Conservation (phyloP, 1,140 invertebrate species). For the Megalonaias nervosa region DNA sequence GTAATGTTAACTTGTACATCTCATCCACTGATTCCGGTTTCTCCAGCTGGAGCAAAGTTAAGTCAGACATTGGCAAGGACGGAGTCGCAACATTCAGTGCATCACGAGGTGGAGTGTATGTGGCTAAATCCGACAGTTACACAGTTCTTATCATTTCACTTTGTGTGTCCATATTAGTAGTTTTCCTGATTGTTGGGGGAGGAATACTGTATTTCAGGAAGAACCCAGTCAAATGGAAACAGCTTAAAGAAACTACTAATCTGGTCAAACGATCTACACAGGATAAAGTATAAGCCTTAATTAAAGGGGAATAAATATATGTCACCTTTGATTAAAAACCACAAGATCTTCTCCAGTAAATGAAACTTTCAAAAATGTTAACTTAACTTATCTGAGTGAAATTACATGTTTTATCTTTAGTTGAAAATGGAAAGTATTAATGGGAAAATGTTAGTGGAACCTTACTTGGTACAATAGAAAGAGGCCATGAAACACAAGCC, state of each 20-base stretch:
- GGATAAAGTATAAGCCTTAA: constrained; percentile 42
- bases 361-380: too few species aligned
- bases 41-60: constrained; percentile 54
- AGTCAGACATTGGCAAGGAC: constrained; percentile 42
- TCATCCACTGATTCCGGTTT: constrained; percentile 44
- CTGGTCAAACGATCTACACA: constrained; percentile 50
- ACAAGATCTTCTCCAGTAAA: too few species aligned
- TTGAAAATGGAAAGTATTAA: too few species aligned
- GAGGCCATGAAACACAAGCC: too few species aligned
- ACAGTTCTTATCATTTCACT: constrained; percentile 55
- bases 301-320: background rate
- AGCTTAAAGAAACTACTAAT: constrained; percentile 46
- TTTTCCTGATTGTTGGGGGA: constrained; percentile 52
- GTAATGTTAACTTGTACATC: constrained; percentile 52
- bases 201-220: constrained; percentile 54
- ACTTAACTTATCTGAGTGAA: too few species aligned
- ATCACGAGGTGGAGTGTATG: constrained; percentile 59
- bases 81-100: constrained; percentile 51
- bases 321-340: too few species aligned
- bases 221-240: constrained; percentile 58
- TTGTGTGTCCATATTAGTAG: constrained; percentile 45
- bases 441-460: too few species aligned
- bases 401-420: too few species aligned
- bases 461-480: too few species aligned
- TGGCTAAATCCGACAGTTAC: constrained; percentile 44